Percentiles rank a stretch among this genome's conserved stretches.
Conservation (phyloP, 2,888 invertebrate species). For the Clivina fossor region DNA sequence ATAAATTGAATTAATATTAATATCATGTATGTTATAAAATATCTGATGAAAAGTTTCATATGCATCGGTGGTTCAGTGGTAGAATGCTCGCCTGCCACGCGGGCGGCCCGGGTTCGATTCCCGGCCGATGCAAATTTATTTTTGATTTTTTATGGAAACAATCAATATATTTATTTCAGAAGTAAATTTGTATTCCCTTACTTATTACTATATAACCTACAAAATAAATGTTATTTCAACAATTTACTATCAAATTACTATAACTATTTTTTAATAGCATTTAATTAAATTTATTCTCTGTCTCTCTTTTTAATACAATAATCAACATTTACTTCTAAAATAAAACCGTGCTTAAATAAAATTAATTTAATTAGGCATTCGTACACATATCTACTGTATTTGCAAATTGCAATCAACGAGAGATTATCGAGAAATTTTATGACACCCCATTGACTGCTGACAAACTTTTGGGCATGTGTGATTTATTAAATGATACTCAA, state of each 20-base stretch:
- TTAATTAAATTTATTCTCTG: too few species aligned
- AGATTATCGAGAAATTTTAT: conserved; percentile 52
- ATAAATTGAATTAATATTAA: conserved; percentile 64
- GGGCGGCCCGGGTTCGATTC: conserved; percentile 51
- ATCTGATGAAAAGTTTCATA: conserved; percentile 35
- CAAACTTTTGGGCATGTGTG: conserved; percentile 47
- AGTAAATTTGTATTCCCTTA: too few species aligned
- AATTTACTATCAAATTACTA: too few species aligned
- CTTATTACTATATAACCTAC: too few species aligned
- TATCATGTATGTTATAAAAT: not conserved
- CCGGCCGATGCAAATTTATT: conserved; percentile 45
- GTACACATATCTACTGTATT: conserved; percentile 46
- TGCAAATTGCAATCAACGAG: conserved; percentile 41
- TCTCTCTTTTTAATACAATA: too few species aligned
- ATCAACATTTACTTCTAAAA: too few species aligned
- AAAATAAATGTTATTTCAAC: too few species aligned
- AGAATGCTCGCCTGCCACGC: conserved; percentile 49
- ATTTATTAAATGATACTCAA: conserved; percentile 49
- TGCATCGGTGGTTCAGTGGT: conserved; percentile 49
- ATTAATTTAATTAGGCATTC: conserved; percentile 36
- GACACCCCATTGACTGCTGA: conserved; percentile 55
- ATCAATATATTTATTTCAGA: too few species aligned
- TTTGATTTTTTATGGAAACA: too few species aligned
- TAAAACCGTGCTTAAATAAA: not conserved
- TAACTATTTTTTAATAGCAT: too few species aligned